Base-by-base conservation (phyloP, 2,113 vertebrate species). In the Verasper variegatus region DNA sequence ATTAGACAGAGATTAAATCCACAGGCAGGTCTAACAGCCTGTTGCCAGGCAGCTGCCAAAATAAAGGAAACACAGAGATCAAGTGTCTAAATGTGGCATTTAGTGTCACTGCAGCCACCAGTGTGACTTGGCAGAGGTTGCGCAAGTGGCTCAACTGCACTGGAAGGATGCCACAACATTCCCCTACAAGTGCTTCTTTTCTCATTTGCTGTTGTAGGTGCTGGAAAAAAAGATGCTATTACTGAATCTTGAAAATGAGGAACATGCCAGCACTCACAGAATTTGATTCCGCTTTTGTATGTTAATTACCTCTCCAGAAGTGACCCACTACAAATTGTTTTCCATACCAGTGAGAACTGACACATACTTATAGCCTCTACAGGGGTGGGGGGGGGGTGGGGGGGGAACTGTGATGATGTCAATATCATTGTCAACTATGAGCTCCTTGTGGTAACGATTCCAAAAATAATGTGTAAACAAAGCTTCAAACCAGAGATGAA, bases 31-130 rank as follows among this genome's bases (percentile, higher is more conserved):
- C 71, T 70, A 68, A 77, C 74, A 68, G 72, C 49, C 68, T 85
- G 88, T 87, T 90, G 87, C 83, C 89, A 86, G 64, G 81, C 77
- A 83, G 77, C 84, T 86, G 83, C 84, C 84, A 89, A 86, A 91
- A 85, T 83, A 86, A 89, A 86, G 74, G 78, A 89, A 88, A 84
- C 78, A 86, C 85, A 81, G 85, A 90, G 88, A 91, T 92, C 85
- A 87, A 91, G 88, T 90, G 86, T 91, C 68, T 88, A 83, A 89
- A 91, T 86, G 80, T 59, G 78, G 81, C 78, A 78, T 89, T 89
- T 84, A 85, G 80, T 92, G 88, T 86, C 77, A 85, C 78, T 85
- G 81, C 81, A 89, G 90, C 83, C 87, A 91, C 91, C 83, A 87
- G 82, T 81, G 86, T 71, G 78, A 89, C 84, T 90, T 92, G 90